Evolutionary conservation across 37 sponge, comb jelly and placozoan species (phyloP), one percentile per base, ranked within the genome.

Genomic region (Dysidea cf. avara): DNA sequence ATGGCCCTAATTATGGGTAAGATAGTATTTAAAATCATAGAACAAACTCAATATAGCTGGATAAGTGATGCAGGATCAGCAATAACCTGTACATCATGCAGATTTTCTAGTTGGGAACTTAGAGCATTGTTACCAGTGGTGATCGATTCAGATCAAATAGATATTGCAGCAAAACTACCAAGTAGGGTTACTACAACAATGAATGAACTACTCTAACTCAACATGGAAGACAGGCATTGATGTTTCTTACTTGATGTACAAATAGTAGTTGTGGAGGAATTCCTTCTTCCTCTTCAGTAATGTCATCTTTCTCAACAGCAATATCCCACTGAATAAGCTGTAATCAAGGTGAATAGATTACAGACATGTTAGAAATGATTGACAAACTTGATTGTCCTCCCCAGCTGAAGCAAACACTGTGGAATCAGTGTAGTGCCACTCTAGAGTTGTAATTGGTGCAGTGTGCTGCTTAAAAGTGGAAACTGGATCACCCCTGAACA

Each of bases 251-350:
- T 55, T 90, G 87, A 82, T 98, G 99, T 29, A 98, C 89, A 63
- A 98, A 98, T 30, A 98, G 82, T 51, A 98, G 83, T 72, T 94
- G 95, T 7, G 99, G 99, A 0, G 99, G 95, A 17, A 94, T 68
- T 32, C 62, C 81, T n/a, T 53, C 20, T 2, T 43, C 60, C 11
- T 72, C 50, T 46, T 75, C 74, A 14, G 39, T 71, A 30, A 58
- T 67, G 6, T 52, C 57, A 68, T 90, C 90, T n/a, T 50, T 73
- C 78, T 97, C 99, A 60, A 92, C 88, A 35, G 93, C 83, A 58
- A 98, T 59, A 68, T 97, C 99, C 99, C 99, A 97, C 46, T 90
- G 92, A 12, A 91, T 79, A 12, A 94, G 64, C 92, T 91, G 74
- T 20, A 63, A 31, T 31, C 36, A 33, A 22, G 14, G 29, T 22